phyloP scores from a whole-genome alignment of 2,888 invertebrate species.

The Drosophila kanekoi region DNA sequence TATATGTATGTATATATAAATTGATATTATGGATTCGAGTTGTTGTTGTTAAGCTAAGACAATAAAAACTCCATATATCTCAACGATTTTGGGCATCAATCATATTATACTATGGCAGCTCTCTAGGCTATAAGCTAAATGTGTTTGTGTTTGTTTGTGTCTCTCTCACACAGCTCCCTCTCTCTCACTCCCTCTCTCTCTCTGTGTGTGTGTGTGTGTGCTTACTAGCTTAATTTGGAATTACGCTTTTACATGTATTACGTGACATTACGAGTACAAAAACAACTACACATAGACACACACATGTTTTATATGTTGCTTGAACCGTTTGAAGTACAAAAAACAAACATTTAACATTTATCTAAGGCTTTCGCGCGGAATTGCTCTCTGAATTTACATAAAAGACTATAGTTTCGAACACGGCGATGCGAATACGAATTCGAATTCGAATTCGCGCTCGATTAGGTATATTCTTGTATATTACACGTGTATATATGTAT shows the following conservation, averaged over 20 bases:
- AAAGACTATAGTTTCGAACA: conserved; percentile 11
- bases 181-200: background rate
- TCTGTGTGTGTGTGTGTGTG: background rate
- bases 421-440: background rate
- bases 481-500: conserved; percentile 2
- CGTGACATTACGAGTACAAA: background rate
- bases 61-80: conserved; percentile 19
- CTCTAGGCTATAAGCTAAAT: conserved; percentile 38
- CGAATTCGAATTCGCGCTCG: background rate
- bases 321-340: background rate
- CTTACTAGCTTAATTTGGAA: conserved; percentile 1
- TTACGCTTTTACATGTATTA: background rate
- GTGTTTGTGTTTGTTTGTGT: background rate
- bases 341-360: conserved; percentile 18
- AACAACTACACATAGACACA: conserved; percentile 10
- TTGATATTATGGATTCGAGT: conserved; percentile 18
- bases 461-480: conserved; percentile 10
- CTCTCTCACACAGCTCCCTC: background rate
- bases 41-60: conserved; percentile 14
- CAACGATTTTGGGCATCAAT: conserved; percentile 45
- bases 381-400: conserved; percentile 29
- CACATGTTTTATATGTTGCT: background rate
- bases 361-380: conserved; percentile 23
- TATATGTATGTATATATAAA: background rate
- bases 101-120: conserved; percentile 57